Base-by-base conservation (phyloP, 2,113 vertebrate species). In the Spea bombifrons region DNA sequence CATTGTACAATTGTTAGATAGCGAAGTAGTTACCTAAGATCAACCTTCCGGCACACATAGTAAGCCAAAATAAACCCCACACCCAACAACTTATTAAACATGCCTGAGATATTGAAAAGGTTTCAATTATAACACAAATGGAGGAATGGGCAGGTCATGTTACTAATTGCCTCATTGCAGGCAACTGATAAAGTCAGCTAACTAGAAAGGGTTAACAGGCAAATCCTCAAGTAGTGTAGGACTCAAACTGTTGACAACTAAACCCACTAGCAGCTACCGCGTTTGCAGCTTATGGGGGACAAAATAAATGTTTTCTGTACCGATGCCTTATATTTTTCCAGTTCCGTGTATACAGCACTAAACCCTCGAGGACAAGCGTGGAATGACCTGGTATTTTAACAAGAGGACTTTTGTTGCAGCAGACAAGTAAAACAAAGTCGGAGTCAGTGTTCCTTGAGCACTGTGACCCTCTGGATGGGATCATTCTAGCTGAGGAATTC, bases 371-470 rank as follows among this genome's bases (percentile, higher is more conserved):
- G 70, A 73, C 50, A 66, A 73, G n/a, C 45, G 72, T 67, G 67
- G 61, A 73, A 64, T 73, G 77, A 80, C 77, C 70, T 67, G 77
- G 66, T 73, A 66, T 59, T 52, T 66, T 80, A 80, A 80, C 77
- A 80, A 80, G 61, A 80, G 77, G 67, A 66, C 70, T 73, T 80
- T 80, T 30, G 73, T 73, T 52, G 46, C 61, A 66, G 70, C 77
- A 73, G 63, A 53, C 63, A 67, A 66, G 77, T 73, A 50, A 71
- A 80, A 80, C 66, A 64, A 67, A 80, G 70, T 57, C 57, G 15
- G 61, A 80, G 64, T 52, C 57, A 73, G 52, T 57, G 61, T 73
- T 79, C 70, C 61, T 66, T 48, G 71, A 50, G 15, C 52, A 49
- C 48, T 66, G 63, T 80, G 77, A 80, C 77, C 77, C 77, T 47